These are phyloP conservation scores for Tillus elongatus DNA, from an alignment of 2,888 invertebrate genomes.

Conservation along the genomic window DNA sequence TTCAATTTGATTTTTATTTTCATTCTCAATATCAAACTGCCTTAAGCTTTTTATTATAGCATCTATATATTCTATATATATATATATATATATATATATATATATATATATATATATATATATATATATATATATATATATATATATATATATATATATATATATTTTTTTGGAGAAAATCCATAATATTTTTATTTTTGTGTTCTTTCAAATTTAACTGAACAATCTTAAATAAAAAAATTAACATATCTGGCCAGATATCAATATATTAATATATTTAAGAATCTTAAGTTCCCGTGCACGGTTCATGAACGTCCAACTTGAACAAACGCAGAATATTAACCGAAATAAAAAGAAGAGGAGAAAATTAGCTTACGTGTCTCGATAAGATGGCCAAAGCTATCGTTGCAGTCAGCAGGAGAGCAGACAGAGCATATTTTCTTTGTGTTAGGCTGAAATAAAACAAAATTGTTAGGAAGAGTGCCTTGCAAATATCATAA, in stretches of 20 bases:
- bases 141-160: too few relatives aligned
- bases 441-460: conserved; percentile 37
- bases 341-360: too few relatives aligned
- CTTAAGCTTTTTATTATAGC: too few relatives aligned
- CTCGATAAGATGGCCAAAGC: conserved; percentile 54
- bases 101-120: conserved; percentile 4
- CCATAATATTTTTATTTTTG: neutral
- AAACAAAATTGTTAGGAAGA: conserved; percentile 9
- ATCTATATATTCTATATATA: too few relatives aligned
- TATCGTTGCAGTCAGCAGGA: conserved; percentile 47
- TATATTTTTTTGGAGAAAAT: too few relatives aligned
- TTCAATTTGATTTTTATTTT: too few relatives aligned
- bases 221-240: neutral
- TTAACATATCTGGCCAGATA: neutral
- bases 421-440: conserved; percentile 45
- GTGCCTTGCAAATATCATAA: neutral
- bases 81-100: neutral
- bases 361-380: too few relatives aligned
- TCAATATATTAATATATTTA: neutral
- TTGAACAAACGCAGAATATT: too few relatives aligned
- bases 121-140: conserved; percentile 5
- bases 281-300: too few relatives aligned
- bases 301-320: too few relatives aligned
- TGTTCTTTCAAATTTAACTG: neutral
- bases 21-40: too few relatives aligned